Evolutionary conservation across 2,797 vertebrate species (phyloP), one percentile per base, ranked within the genome.

Genomic region (Arrhamphus sclerolepis): DNA sequence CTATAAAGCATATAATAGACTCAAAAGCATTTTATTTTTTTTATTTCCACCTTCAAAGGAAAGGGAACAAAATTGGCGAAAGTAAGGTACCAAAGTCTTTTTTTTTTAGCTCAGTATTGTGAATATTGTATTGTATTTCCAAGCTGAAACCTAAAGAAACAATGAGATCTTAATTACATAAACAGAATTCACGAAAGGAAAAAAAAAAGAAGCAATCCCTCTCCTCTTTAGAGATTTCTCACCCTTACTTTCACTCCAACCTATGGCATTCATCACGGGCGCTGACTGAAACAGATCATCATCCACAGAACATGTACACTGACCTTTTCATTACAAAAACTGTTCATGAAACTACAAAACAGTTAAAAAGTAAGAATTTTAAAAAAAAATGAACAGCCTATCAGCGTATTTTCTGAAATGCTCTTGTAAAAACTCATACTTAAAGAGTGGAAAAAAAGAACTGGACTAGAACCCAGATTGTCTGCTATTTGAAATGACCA

Each of bases 11-110:
- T 63, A 65, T 60, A 46, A 70, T 38, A 14, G 34, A 71, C 73
- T 72, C 6, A 77, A 84, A 74, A 65, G 47, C 46, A 75, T 70
- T 84, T 80, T 77, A 86, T 87, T 89, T 79, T 59, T 62, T 79
- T 59, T 62, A 68, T 80, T 78, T 64, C 61, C 70, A 48, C 50
- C 24, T 75, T 66, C 10, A 64, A 64, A 70, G 61, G 69, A 78
- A 63, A 47, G 56, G 34, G 13, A 38, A 38, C 34, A 38, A 11
- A 70, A 68, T 57, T 53, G 57, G 56, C 26, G 11, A 61, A 75
- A 51, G 46, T 49, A 57, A 59, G n/a, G 47, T 73, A 72, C 56
- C 67, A 80, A 78, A 58, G 62, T 69, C 40, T 78, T 56, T 75
- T 40, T 69, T 38, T 78, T 56, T 75, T 40, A 41, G 24, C 43